phyloP scores from a whole-genome alignment of 2,113 vertebrate species.

The Varanus salvator region DNA sequence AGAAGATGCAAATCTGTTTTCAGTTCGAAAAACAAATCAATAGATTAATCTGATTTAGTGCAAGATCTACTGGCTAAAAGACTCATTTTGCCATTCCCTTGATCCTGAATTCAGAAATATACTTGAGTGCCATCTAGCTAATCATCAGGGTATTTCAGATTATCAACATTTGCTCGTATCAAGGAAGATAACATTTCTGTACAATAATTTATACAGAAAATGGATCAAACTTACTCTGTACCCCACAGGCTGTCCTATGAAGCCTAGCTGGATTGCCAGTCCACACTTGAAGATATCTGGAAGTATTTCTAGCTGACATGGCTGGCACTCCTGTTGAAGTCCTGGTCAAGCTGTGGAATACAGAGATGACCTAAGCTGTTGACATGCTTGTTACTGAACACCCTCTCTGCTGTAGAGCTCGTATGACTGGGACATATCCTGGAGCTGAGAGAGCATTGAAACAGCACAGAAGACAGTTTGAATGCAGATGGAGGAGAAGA shows the following conservation, averaged over 20 bases:
- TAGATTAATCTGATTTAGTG: not conserved
- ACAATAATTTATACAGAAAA: not conserved
- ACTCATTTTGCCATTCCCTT: accelerated
- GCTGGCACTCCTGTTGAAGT: too few species aligned
- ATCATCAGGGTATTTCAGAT: not conserved
- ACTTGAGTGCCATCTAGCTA: not conserved
- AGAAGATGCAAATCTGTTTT: constrained; percentile 34
- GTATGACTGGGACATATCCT: too few species aligned
- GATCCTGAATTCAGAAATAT: accelerated
- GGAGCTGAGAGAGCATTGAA: too few species aligned
- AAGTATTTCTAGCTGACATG: too few species aligned
- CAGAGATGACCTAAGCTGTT: too few species aligned
- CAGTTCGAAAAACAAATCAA: not conserved
- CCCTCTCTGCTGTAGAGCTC: too few species aligned
- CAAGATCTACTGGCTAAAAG: not conserved
- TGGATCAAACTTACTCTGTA: not conserved
- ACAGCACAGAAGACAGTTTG: too few species aligned
- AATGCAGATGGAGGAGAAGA: too few species aligned
- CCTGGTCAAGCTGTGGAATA: too few species aligned
- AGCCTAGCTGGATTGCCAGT: not conserved
- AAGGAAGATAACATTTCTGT: accelerated
- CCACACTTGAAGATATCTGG: not conserved
- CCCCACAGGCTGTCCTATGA: not conserved
- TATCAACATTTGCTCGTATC: accelerated
- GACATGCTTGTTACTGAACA: too few species aligned